Evolutionary conservation across 2,888 invertebrate genomes (phyloP).

Genomic region (Lasioglossum figueresi): DNA sequence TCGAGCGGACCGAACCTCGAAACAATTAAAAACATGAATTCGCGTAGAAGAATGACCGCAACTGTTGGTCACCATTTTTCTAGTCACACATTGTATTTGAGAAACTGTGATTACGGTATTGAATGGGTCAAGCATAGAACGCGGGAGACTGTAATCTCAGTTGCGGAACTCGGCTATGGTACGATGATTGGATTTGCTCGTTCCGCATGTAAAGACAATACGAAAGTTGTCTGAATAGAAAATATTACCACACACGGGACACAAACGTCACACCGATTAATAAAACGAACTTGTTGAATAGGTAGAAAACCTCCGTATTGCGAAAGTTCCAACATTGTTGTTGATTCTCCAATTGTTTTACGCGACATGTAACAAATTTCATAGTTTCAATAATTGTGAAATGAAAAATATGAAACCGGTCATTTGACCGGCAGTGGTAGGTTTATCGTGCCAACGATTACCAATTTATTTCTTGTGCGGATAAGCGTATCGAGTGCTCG

Average conservation of each 20-base stretch:
- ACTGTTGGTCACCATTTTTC: neutral
- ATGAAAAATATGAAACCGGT: too few relatives aligned
- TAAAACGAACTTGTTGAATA: conserved; percentile 2
- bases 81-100: neutral
- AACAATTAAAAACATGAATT: neutral
- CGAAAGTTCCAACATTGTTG: neutral
- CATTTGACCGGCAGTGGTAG: too few relatives aligned
- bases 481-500: neutral
- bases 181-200: conserved; percentile 2
- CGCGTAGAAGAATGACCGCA: neutral
- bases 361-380: too few relatives aligned
- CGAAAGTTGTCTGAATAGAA: neutral
- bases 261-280: neutral
- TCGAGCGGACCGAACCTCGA: too few relatives aligned
- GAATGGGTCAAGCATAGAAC: neutral
- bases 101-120: neutral
- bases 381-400: too few relatives aligned
- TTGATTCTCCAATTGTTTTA: neutral
- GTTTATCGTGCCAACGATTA: too few relatives aligned
- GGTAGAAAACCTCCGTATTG: neutral
- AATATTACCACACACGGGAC: neutral
- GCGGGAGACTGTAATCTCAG: neutral
- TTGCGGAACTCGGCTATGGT: neutral
- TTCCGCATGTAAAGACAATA: neutral
- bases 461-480: neutral